phyloP scores from a whole-genome alignment of 2,113 vertebrate species.

The Ptychochromis oligacanthus region DNA sequence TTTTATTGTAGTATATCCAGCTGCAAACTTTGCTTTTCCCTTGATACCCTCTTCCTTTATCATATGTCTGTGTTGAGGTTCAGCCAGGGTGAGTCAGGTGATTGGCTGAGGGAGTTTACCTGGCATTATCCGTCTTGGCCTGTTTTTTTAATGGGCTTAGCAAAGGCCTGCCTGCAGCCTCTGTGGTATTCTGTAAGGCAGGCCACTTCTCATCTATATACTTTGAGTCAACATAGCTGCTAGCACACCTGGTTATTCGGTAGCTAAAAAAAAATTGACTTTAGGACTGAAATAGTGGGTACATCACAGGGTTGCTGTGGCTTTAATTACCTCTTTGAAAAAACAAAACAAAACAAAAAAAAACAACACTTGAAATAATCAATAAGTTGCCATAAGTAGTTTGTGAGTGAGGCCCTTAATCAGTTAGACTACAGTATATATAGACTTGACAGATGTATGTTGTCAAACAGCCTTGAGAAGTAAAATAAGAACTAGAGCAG shows the following conservation, averaged over 20 bases:
- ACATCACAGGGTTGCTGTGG: neutral
- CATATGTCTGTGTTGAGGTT: constrained; percentile 17
- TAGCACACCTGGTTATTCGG: neutral
- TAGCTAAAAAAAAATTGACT: neutral
- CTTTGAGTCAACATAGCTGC: neutral
- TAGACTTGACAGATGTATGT: neutral
- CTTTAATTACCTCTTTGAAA: neutral
- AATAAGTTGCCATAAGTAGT: neutral
- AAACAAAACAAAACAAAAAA: neutral
- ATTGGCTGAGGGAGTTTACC: constrained; percentile 58
- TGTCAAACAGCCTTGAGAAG: neutral
- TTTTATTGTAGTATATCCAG: neutral
- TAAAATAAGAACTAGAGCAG: neutral
- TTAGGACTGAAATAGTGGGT: neutral
- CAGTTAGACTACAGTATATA: neutral
- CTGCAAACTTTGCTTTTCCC: neutral
- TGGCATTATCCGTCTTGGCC: constrained; percentile 72
- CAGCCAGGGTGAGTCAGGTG: constrained; percentile 47
- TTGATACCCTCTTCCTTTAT: neutral
- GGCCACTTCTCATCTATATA: constrained; percentile 4
- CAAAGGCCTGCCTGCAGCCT: constrained; percentile 27
- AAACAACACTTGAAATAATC: neutral
- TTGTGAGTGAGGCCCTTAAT: neutral
- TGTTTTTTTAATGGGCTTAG: constrained; percentile 80
- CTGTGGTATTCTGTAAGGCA: constrained; percentile 6